Evolutionary conservation across 2,113 vertebrate species (phyloP).

Genomic region (Rhombomys opimus): DNA sequence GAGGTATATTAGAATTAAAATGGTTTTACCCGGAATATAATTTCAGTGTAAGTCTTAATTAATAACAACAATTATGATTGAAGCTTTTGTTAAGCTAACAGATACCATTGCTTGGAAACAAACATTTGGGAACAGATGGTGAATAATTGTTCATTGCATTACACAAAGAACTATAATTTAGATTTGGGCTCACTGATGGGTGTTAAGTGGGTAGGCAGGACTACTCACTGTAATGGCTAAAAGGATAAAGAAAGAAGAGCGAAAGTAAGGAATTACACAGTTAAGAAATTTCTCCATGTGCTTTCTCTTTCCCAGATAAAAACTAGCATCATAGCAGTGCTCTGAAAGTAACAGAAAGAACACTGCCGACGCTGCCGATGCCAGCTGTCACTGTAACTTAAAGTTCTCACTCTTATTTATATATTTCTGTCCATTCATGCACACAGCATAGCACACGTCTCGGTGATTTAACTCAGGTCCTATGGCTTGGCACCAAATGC

Average conservation of each 20-base stretch:
- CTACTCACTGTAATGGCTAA: neutral
- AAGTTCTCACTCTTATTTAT: neutral
- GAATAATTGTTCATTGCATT: constrained; percentile 44
- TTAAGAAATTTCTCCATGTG: neutral
- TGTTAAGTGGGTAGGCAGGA: neutral
- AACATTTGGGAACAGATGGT: neutral
- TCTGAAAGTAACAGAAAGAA: neutral
- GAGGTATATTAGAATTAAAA: constrained; percentile 41
- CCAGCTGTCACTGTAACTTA: neutral
- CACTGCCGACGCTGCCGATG: neutral
- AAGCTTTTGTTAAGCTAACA: constrained; percentile 45
- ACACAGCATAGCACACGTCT: neutral
- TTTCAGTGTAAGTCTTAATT: constrained; percentile 7
- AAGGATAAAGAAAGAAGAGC: neutral
- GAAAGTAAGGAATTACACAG: neutral
- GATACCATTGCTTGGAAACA: neutral
- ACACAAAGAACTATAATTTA: constrained; percentile 12
- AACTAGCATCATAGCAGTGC: neutral
- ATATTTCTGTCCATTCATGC: neutral
- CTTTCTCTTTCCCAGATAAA: neutral
- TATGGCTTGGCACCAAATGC: neutral
- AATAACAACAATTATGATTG: neutral
- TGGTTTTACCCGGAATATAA: constrained; percentile 25
- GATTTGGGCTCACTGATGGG: neutral
- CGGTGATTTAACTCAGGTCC: neutral